Evolutionary conservation across 2,888 invertebrate species (phyloP), one percentile per base, ranked within the genome.

Genomic region (Nephrocerus scutellatus): DNA sequence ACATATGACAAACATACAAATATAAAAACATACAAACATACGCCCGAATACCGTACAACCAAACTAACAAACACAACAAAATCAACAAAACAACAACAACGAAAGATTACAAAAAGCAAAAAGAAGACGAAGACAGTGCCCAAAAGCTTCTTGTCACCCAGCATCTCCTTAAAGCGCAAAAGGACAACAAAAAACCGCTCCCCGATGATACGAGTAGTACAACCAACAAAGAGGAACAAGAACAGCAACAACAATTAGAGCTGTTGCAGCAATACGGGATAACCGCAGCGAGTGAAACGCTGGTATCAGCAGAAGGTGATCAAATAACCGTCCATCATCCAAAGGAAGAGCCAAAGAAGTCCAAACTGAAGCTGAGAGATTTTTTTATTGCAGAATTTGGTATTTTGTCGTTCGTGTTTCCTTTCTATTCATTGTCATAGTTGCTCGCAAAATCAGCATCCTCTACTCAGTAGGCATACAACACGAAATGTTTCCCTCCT

Each of bases 301-400:
- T 61, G 44, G 59, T 66, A 43, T 62, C 65, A 47, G 66, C 62
- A 34, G 65, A 66, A 46, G 63, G 65, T 38, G 65, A 65, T 57
- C 65, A 63, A 49, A 59, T 64, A 49, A 64, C 63, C 42, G 62
- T 65, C 76, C 80, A 81, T 73, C 77, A 77, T 72, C 57, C 62
- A 36, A 81, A 80, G 71, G 81, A 82, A 72, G 81, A 82, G 66
- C 79, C 79, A 70, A 82, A 82, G 76, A 81, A 82, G 77, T 57
- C 62, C 6, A 82, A 82, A 75, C 80, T 80, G 72, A 84, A 83
- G 79, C 79, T 85, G 72, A 84, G 83, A 78, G 83, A 84, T 76
- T 81, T 84, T 74, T 84, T 84, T 76, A 80, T 83, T 68, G 79
- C 83, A 70, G 84, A 84, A 76, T 81, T 83, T 75, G 82, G 82